Evolutionary conservation across 2,888 invertebrate species (phyloP).

Genomic region (Cryptus armator): DNA sequence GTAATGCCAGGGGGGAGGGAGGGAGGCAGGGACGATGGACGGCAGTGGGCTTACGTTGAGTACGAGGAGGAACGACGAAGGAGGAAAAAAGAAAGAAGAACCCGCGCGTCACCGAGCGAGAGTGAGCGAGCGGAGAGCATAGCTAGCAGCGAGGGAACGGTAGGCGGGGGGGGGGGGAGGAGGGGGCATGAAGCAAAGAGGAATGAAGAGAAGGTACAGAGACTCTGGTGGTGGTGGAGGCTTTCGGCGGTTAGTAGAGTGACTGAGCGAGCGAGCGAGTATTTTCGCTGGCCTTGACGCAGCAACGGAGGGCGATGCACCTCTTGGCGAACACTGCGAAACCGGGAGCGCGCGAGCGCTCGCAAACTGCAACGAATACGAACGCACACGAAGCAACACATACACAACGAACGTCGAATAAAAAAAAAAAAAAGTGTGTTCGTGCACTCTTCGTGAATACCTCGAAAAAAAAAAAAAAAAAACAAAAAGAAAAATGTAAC

Average conservation of each 20-base stretch:
- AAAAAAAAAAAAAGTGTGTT: conserved; percentile 20
- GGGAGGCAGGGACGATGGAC: conserved; percentile 36
- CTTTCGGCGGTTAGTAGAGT: conserved; percentile 80
- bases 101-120: conserved; percentile 60
- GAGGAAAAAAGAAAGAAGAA: conserved; percentile 57
- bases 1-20: conserved; percentile 47
- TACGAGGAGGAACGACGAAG: conserved; percentile 46
- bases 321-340: conserved; percentile 83
- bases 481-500: not conserved
- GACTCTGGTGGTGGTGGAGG: conserved; percentile 71
- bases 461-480: not conserved
- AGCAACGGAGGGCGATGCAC: conserved; percentile 85
- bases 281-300: conserved; percentile 85
- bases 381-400: conserved; percentile 32
- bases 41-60: conserved; percentile 28
- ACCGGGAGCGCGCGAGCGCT: conserved; percentile 77
- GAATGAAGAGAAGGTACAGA: conserved; percentile 62
- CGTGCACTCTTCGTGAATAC: conserved; percentile 1
- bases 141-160: conserved; percentile 39
- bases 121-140: conserved; percentile 53
- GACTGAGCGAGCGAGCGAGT: conserved; percentile 74
- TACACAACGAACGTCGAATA: conserved; percentile 32
- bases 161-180: conserved; percentile 45
- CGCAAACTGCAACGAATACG: conserved; percentile 33
- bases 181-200: conserved; percentile 60